Percentiles rank a stretch among this genome's conserved stretches.
These are phyloP conservation scores for Brachionus angularis DNA, from an alignment of 1,140 invertebrate species.

Conservation along the genomic window DNA sequence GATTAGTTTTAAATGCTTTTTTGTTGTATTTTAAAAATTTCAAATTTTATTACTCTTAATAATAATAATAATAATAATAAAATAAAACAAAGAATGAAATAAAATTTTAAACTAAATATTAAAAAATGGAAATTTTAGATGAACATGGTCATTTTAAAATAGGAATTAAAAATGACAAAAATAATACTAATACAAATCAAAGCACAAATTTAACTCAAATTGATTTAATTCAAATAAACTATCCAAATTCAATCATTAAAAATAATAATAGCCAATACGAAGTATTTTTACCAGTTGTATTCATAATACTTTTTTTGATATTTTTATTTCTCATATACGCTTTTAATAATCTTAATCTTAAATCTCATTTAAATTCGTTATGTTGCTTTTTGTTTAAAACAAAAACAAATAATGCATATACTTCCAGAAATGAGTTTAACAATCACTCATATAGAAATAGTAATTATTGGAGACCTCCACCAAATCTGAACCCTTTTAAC, in stretches of 20 bases:
- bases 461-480: neutral
- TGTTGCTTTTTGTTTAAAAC: slow-evolving; percentile 17
- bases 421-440: neutral
- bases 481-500: neutral
- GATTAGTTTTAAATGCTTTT: too few relatives aligned
- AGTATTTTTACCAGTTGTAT: slow-evolving; percentile 29
- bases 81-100: too few relatives aligned
- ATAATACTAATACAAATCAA: neutral
- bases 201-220: neutral
- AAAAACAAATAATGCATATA: neutral
- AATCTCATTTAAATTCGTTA: neutral
- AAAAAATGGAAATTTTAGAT: slow-evolving; percentile 7
- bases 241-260: neutral
- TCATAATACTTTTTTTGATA: slow-evolving; percentile 18
- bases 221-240: neutral
- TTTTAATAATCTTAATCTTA: slow-evolving; percentile 21
- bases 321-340: slow-evolving; percentile 39
- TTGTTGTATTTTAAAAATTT: neutral
- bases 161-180: neutral
- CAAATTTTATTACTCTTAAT: too few relatives aligned
- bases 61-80: too few relatives aligned
- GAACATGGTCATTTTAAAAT: slow-evolving; percentile 6
- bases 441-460: neutral
- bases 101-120: neutral
- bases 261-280: neutral